Base-by-base conservation (phyloP, 2,888 invertebrate genomes). In the Andricus curvator region DNA sequence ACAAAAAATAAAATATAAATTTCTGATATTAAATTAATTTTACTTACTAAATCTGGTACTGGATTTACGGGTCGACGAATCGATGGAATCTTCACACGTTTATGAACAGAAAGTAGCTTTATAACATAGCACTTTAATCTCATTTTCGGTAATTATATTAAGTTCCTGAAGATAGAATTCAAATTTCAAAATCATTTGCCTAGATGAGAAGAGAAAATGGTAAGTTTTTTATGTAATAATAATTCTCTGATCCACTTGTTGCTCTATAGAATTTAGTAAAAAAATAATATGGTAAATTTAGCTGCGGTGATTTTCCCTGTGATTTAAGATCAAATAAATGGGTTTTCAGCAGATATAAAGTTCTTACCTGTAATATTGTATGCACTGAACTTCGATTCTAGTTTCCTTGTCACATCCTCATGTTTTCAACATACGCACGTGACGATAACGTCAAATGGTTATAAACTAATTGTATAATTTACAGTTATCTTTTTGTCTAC, bases 331-430 rank as follows among this genome's bases (percentile, higher is more conserved):
- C 9, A 70, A 70, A 51, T 70, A 20, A 70, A 51, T 70, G 29
- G 48, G 17, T 29, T n/a, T 44, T 17, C 20, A 25, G 22, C 48
- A 70, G 70, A 70, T 70, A 51, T n/a, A n/a, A 51, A 51, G 6
- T 48, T 65, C 48, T 70, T 70, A 29, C 51, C 20, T 70, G 29
- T 70, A 51, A 51, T 70, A 51, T 70, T 51, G 25, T 70, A 48
- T 20, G 70, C 48, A 29, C 48, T 51, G 48, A 51, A 70, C 70
- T 29, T 70, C 48, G 51, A 70, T 70, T 70, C 70, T 70, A 41
- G 67, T 37, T 70, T 29, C 25, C 17, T 25, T 22, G 20, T 48
- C 22, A 11, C 17, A 70, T 51, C 29, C 51, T 33, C 17, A 29
- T 33, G 51, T 29, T 44, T 29, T 70, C 29, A 51, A 48, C 29